These are phyloP conservation scores for Heliothis subflexa DNA, from an alignment of 1,140 invertebrate genomes.

Conservation along the genomic window DNA sequence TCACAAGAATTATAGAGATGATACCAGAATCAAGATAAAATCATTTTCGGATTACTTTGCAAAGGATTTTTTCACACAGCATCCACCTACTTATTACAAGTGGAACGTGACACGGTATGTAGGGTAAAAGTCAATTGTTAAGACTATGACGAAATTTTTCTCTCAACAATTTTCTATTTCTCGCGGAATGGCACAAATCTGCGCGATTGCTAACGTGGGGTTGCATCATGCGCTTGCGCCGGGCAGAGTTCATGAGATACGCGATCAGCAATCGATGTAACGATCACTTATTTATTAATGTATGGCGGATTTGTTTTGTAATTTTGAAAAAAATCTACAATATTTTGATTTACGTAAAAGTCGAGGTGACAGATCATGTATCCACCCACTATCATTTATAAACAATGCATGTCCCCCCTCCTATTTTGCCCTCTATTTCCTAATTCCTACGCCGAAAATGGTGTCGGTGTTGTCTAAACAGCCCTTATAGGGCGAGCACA, in stretches of 20 bases:
- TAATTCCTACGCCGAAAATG: slow-evolving; percentile 16
- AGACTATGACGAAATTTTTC: slow-evolving; percentile 55
- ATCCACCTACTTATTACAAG: slow-evolving; percentile 21
- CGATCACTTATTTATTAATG: background rate
- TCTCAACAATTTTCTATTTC: slow-evolving; percentile 57
- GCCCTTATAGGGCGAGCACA: slow-evolving; percentile 56
- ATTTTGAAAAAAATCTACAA: too few species aligned
- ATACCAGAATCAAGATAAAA: slow-evolving; percentile 1
- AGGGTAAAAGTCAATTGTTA: slow-evolving; percentile 52
- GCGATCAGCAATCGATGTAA: slow-evolving; percentile 21
- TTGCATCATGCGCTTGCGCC: slow-evolving; percentile 37
- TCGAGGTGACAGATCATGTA: background rate
- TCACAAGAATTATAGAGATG: background rate
- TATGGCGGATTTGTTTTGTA: background rate
- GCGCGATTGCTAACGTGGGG: slow-evolving; percentile 38
- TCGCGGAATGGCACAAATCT: slow-evolving; percentile 51
- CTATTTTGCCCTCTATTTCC: slow-evolving; percentile 2
- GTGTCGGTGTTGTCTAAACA: slow-evolving; percentile 20
- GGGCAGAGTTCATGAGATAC: slow-evolving; percentile 29
- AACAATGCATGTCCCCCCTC: background rate
- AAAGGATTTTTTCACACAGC: slow-evolving; percentile 27
- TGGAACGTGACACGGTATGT: slow-evolving; percentile 42
- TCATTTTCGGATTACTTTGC: background rate
- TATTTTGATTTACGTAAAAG: background rate
- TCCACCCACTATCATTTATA: too few species aligned